Percentiles rank a stretch among this genome's conserved stretches.
Evolutionary conservation across 2,797 vertebrate genomes (phyloP).

Genomic region (Picus viridis): DNA sequence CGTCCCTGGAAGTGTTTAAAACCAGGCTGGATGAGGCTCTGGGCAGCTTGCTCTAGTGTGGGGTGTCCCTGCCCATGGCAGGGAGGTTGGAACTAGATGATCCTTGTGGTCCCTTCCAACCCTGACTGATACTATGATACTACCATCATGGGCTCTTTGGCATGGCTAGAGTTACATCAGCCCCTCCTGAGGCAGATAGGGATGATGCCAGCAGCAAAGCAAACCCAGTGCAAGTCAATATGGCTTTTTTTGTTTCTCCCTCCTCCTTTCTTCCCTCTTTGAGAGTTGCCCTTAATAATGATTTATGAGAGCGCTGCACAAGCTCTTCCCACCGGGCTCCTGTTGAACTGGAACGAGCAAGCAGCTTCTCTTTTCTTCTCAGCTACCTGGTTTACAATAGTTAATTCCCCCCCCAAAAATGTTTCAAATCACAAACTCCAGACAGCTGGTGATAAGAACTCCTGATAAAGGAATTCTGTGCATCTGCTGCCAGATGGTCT

Average conservation of each 20-base stretch:
- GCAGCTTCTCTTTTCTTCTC: neutral
- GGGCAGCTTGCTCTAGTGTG: too few relatives aligned
- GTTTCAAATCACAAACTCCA: neutral
- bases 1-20: too few relatives aligned
- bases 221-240: neutral
- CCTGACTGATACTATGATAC: too few relatives aligned
- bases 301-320: neutral
- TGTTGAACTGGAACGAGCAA: neutral
- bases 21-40: too few relatives aligned
- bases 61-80: too few relatives aligned
- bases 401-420: neutral
- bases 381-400: neutral
- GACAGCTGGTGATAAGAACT: neutral
- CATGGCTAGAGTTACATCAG: neutral
- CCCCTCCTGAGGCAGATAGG: neutral
- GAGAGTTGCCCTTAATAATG: neutral
- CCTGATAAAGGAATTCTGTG: constrained; percentile 4
- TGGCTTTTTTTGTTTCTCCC: neutral
- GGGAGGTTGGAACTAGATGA: too few relatives aligned
- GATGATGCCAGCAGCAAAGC: neutral
- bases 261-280: neutral
- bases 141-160: fast-evolving
- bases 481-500: constrained; percentile 19
- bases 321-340: neutral
- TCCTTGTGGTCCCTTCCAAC: too few relatives aligned